A percentile compares a stretch with the other conserved stretches of the same genome.
phyloP scores from a whole-genome alignment of 2,797 vertebrate genomes.

The Setipinna tenuifilis region DNA sequence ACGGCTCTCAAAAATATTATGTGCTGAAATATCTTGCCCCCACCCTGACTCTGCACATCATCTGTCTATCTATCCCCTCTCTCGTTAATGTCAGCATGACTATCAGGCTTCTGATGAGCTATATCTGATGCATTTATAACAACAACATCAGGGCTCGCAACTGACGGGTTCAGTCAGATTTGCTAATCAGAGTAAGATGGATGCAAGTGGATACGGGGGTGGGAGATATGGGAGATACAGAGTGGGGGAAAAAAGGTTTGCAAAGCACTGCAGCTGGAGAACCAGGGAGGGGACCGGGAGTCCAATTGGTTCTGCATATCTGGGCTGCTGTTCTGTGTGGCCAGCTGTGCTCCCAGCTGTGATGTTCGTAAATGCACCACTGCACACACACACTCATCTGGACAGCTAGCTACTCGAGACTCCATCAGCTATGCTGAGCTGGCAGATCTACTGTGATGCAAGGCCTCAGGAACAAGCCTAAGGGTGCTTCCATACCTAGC shows the following conservation, averaged over 20 bases:
- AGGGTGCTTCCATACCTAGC: too few species aligned
- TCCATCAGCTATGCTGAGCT: background rate
- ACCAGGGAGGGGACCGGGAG: conserved; percentile 28
- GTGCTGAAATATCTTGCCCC: too few species aligned
- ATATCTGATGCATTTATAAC: background rate
- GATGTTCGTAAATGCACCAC: background rate
- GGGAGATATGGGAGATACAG: too few species aligned
- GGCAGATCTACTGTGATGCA: background rate
- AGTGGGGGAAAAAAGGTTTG: too few species aligned
- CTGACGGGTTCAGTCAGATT: background rate
- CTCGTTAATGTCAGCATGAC: too few species aligned
- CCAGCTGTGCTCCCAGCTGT: background rate
- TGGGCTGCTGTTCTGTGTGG: background rate
- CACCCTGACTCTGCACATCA: too few species aligned
- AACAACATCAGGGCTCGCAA: background rate
- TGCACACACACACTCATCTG: background rate
- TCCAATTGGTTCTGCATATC: conserved; percentile 14
- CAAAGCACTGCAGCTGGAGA: conserved; percentile 17
- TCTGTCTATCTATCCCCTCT: too few species aligned
- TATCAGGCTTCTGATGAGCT: background rate
- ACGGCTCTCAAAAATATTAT: too few species aligned
- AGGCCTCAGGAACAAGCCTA: background rate
- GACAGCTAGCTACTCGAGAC: background rate
- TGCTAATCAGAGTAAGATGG: background rate
- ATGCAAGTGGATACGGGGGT: too few species aligned